phyloP scores from a whole-genome alignment of 2,888 invertebrate genomes.

The Hydrotaea cyrtoneurina region DNA sequence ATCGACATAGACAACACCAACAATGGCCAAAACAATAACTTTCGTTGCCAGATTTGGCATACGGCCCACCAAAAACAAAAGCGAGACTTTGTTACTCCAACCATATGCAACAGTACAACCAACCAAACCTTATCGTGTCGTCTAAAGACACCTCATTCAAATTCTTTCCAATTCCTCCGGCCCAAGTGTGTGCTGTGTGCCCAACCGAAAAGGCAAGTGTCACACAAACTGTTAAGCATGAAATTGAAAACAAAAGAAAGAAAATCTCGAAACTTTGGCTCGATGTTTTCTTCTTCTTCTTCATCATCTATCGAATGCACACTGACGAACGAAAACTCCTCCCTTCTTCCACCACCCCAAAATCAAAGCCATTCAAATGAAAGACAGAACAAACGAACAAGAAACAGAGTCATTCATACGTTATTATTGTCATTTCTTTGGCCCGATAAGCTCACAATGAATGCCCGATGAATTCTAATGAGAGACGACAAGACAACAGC shows the following conservation, averaged over 20 bases:
- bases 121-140: background rate
- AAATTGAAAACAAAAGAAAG: conserved; percentile 69
- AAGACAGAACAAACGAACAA: conserved; percentile 6
- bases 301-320: background rate
- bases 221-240: conserved; percentile 67
- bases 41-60: conserved; percentile 63
- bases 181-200: background rate
- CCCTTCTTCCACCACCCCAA: background rate
- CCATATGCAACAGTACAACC: background rate
- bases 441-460: conserved; percentile 33
- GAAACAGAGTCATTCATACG: background rate
- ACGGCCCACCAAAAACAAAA: conserved; percentile 50
- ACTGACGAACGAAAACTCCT: background rate
- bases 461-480: conserved; percentile 63
- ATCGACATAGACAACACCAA: conserved; percentile 15
- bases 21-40: conserved; percentile 43
- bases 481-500: background rate
- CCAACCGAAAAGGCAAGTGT: conserved; percentile 66
- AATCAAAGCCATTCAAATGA: conserved; percentile 24
- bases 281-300: conserved; percentile 2
- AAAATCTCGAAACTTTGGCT: conserved; percentile 16
- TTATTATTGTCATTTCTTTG: conserved; percentile 6
- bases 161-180: background rate
- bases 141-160: conserved; percentile 30
- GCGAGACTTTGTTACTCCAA: background rate